These are phyloP conservation scores for Prosapia bicincta DNA, from an alignment of 2,888 invertebrate genomes.

Conservation along the genomic window DNA sequence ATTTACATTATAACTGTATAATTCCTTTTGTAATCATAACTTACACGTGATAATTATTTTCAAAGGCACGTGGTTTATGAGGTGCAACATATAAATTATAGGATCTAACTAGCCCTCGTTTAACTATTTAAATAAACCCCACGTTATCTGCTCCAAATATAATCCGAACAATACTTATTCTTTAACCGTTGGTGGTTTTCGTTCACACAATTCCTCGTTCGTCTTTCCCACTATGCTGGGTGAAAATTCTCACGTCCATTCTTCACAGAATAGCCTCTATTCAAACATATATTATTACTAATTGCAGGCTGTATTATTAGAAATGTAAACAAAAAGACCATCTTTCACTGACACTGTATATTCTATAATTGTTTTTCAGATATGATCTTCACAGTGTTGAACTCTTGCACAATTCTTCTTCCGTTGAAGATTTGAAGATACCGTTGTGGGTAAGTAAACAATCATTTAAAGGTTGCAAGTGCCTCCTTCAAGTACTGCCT, in stretches of 20 bases:
- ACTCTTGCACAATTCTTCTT: conserved; percentile 23
- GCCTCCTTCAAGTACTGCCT: neutral
- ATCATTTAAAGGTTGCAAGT: neutral
- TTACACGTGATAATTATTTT: too few species aligned
- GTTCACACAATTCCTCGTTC: too few species aligned
- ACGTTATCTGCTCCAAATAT: too few species aligned
- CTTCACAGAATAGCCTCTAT: neutral
- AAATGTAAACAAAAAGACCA: neutral
- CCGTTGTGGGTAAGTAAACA: neutral
- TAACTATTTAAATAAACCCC: too few species aligned
- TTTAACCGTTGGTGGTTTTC: too few species aligned
- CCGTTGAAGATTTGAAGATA: neutral
- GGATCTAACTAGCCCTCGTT: too few species aligned
- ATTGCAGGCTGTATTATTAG: neutral
- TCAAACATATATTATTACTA: neutral
- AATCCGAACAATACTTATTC: too few species aligned
- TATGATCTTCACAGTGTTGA: conserved; percentile 26
- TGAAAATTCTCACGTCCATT: neutral
- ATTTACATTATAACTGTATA: too few species aligned
- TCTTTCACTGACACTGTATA: conserved; percentile 14
- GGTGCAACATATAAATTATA: too few species aligned
- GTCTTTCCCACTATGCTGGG: too few species aligned
- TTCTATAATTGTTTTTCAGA: conserved; percentile 26
- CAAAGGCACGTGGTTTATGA: too few species aligned
- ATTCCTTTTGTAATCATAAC: too few species aligned